Conservation (phyloP, 2,888 invertebrate genomes). For the Tetragonisca angustula region DNA sequence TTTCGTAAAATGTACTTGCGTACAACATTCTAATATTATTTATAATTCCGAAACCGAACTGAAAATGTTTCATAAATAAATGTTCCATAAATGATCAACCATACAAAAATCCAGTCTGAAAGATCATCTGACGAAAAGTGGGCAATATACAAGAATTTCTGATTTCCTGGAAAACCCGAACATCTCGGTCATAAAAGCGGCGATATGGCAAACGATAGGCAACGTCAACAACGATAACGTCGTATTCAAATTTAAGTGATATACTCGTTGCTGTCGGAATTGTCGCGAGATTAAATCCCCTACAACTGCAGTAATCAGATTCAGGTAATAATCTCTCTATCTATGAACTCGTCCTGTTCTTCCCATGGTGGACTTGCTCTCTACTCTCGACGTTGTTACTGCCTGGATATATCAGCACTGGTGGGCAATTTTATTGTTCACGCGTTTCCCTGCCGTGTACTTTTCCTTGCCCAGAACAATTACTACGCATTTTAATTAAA, state of each 20-base stretch:
- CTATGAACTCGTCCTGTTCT: conserved; percentile 46
- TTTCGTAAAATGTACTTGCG: background rate
- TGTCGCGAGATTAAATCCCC: conserved; percentile 70
- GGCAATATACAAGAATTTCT: background rate
- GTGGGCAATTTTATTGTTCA: conserved; percentile 54
- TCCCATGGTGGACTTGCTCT: conserved; percentile 4
- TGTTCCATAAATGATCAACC: background rate
- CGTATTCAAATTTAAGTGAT: conserved; percentile 66
- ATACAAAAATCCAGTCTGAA: background rate
- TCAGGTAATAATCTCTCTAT: conserved; percentile 71
- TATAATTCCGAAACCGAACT: background rate
- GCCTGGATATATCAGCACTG: background rate
- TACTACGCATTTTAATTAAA: conserved; percentile 80
- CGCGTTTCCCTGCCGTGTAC: conserved; percentile 51
- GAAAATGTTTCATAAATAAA: background rate
- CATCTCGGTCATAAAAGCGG: background rate
- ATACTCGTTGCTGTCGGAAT: conserved; percentile 55
- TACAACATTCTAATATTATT: too few relatives aligned
- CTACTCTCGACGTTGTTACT: conserved; percentile 11
- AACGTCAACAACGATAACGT: conserved; percentile 59
- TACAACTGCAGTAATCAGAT: conserved; percentile 72
- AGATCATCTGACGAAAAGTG: background rate
- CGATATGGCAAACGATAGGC: conserved; percentile 12
- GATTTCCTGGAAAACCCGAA: conserved; percentile 33
- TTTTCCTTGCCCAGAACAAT: conserved; percentile 70